A percentile compares a stretch with the other conserved stretches of the same genome.
These are phyloP conservation scores for Scolopax rusticola DNA, from an alignment of 2,797 vertebrate genomes.

Conservation along the genomic window DNA sequence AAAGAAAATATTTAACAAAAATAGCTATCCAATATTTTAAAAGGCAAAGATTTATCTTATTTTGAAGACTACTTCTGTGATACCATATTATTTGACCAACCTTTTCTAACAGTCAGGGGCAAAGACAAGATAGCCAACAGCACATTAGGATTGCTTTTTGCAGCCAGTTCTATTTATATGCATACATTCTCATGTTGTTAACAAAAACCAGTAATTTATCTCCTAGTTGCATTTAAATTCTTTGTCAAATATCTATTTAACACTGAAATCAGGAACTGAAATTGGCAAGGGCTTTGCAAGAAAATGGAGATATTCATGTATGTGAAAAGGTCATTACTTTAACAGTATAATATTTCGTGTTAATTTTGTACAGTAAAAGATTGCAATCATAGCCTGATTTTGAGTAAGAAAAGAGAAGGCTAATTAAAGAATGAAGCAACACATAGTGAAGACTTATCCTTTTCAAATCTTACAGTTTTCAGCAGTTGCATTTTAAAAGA, in stretches of 20 bases:
- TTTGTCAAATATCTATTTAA: neutral
- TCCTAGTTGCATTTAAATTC: neutral
- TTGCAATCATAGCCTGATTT: neutral
- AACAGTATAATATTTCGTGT: neutral
- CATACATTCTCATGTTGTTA: neutral
- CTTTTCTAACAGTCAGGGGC: neutral
- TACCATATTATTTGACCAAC: neutral
- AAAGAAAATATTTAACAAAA: neutral
- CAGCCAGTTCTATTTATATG: neutral
- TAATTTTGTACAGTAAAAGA: neutral
- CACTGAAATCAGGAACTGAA: conserved; percentile 51
- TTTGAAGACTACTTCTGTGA: neutral
- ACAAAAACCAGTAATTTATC: neutral
- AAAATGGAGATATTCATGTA: neutral
- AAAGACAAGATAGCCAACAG: neutral
- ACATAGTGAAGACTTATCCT: neutral
- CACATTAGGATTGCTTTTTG: neutral
- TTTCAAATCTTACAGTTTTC: neutral
- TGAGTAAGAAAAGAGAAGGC: conserved; percentile 17
- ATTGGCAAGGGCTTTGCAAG: neutral
- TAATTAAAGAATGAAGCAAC: conserved; percentile 29
- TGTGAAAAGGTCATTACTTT: conserved; percentile 24
- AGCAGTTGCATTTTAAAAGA: conserved; percentile 2
- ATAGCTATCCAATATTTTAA: neutral
- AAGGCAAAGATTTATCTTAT: neutral